These are phyloP conservation scores for Drosophila quasianomalipes DNA, from an alignment of 2,888 invertebrate genomes.

Conservation along the genomic window DNA sequence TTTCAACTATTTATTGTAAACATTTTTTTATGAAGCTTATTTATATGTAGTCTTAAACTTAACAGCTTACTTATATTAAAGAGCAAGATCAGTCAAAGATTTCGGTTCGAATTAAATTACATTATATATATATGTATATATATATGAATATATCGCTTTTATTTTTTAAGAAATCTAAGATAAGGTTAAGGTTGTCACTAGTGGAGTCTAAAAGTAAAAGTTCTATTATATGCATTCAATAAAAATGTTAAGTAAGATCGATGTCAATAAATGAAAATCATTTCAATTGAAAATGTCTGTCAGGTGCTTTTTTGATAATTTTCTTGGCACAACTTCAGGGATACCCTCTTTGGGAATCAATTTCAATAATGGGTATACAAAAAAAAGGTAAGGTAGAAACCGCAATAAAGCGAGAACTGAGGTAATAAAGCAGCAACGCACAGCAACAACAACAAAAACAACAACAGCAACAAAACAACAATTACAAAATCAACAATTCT, in stretches of 20 bases:
- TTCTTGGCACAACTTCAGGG: background rate
- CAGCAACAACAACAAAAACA: constrained; percentile 11
- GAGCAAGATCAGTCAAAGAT: background rate
- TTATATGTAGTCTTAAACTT: background rate
- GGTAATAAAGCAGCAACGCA: constrained; percentile 7
- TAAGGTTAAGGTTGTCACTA: background rate
- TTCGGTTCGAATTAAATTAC: too few species aligned
- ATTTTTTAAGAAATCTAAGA: background rate
- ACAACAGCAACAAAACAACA: constrained; percentile 55
- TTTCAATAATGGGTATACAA: constrained; percentile 13
- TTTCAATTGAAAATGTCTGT: background rate
- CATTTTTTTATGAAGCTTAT: background rate
- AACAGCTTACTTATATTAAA: background rate
- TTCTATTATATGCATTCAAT: background rate
- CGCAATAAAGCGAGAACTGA: constrained; percentile 29
- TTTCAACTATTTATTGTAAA: background rate
- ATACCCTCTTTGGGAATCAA: background rate
- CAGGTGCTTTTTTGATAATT: background rate
- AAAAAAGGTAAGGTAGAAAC: constrained; percentile 9
- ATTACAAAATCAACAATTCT: constrained; percentile 77
- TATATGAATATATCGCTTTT: background rate
- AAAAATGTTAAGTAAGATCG: background rate
- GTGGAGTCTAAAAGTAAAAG: background rate
- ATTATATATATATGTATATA: too few species aligned
- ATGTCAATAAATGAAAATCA: background rate